Conservation (phyloP, 2,113 vertebrate genomes). For the Oreochromis tanganicae region DNA sequence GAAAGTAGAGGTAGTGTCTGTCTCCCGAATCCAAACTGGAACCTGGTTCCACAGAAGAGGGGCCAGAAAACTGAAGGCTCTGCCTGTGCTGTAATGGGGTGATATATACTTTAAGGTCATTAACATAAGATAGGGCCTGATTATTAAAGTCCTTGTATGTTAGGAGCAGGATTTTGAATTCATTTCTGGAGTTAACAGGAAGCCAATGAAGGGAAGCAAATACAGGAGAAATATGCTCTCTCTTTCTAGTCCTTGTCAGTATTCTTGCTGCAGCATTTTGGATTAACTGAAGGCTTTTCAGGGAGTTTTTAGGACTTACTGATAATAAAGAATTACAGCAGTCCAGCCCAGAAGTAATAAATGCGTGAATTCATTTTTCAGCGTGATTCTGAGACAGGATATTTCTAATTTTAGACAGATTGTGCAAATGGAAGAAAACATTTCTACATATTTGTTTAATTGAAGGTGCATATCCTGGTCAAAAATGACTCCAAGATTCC, state of each 20-base stretch:
- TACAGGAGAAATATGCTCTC: no score
- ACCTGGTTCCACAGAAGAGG: not conserved
- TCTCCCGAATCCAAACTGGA: not conserved
- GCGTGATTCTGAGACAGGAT: not conserved
- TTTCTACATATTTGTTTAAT: not conserved
- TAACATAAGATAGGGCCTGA: no score
- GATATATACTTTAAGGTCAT: no score
- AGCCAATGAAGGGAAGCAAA: no score
- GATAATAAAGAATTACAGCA: not conserved
- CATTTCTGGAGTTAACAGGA: no score
- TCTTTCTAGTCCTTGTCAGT: no score
- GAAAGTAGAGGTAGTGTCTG: accelerated
- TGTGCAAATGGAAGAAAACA: not conserved
- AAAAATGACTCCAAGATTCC: not conserved
- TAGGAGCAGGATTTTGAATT: no score
- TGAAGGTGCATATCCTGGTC: not conserved
- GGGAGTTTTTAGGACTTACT: not conserved
- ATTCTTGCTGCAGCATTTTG: not conserved
- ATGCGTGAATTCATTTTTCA: not conserved
- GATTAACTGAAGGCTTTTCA: not conserved
- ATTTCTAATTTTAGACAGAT: not conserved
- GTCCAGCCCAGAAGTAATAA: not conserved
- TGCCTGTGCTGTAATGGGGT: not conserved
- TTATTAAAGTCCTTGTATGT: no score
- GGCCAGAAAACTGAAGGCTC: accelerated